Conservation (phyloP, 2,113 vertebrate genomes). For the Chionis minor region DNA sequence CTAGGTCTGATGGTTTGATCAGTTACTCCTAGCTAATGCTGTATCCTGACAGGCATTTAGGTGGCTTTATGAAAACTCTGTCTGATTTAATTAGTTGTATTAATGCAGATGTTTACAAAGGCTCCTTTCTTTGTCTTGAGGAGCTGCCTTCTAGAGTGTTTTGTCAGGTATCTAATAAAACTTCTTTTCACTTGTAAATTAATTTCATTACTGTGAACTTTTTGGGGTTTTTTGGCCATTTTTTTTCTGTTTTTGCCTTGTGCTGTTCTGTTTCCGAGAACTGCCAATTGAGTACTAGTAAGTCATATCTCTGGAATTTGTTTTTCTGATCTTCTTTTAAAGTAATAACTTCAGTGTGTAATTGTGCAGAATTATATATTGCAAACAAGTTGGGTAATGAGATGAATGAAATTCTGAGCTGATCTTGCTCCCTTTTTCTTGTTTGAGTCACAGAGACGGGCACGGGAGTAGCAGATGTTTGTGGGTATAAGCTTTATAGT, state of each 20-base stretch:
- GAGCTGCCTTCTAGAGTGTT: not conserved
- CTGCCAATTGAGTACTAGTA: not conserved
- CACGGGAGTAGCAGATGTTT: not conserved
- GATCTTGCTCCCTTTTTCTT: not conserved
- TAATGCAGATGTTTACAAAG: not conserved
- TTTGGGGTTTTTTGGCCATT: not conserved
- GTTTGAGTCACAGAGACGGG: not conserved
- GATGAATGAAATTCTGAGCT: not conserved
- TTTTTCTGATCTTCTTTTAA: not conserved
- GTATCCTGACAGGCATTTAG: not conserved
- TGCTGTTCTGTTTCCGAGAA: not conserved
- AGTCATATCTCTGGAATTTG: not conserved
- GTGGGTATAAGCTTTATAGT: not conserved
- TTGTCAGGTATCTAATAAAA: not conserved
- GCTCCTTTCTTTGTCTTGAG: not conserved
- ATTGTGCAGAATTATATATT: not conserved
- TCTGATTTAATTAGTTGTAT: not conserved
- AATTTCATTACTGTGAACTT: not conserved
- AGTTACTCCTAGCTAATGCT: not conserved
- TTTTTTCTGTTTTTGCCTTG: not conserved
- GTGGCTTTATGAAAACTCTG: not conserved
- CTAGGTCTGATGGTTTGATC: not conserved
- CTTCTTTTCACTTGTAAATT: not conserved
- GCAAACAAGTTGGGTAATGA: not conserved
- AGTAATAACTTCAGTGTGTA: not conserved